Base-by-base conservation (phyloP, 2,888 invertebrate genomes). In the Nomada ruficornis region DNA sequence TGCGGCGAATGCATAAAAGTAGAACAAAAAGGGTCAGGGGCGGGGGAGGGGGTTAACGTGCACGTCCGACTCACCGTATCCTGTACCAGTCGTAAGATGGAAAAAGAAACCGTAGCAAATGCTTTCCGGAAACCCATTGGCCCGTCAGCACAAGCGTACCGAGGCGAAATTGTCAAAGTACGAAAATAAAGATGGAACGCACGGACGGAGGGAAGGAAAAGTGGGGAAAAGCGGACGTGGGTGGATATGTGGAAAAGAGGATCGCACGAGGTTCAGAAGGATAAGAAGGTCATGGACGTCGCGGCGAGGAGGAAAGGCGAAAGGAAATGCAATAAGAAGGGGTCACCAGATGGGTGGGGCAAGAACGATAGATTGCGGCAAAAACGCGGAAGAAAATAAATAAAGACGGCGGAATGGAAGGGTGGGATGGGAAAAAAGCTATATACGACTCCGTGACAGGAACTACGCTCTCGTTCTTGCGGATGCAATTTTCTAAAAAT, bases 121-220 rank as follows among this genome's bases (percentile, higher is more conserved):
- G 88, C 74, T 84, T 86, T 81, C 86, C 88, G 88, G 86, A 88
- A 88, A 86, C 64, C 82, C 88, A 88, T 86, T 87, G 88, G 87
- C 81, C 86, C 83, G 87, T 88, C 87, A 84, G 86, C 82, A 68
- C 29, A 70, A 74, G 62, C 81, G 82, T 83, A 82, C 82, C 79
- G 77, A 69, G 76, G 65, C 76, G 80, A 86, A 86, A 86, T 86
- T 76, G 77, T 82, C 76, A 74, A 81, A 77, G 77, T 84, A 86
- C 82, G 80, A 86, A 84, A 84, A 84, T 86, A 82, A 84, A 84
- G 84, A 82, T 59, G 75, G 64, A 52, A 36, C 15, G 57, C 15
- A 42, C 47, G 26, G 47, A 70, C 10, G 54, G 62, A 20, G 23
- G 59, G 36, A 70, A 44, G 18, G 26, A 44, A 20, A 20, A 52